Evolutionary conservation across 2,888 invertebrate genomes (phyloP), one percentile per base, ranked within the genome.

Genomic region (Cacoxenus indagator): DNA sequence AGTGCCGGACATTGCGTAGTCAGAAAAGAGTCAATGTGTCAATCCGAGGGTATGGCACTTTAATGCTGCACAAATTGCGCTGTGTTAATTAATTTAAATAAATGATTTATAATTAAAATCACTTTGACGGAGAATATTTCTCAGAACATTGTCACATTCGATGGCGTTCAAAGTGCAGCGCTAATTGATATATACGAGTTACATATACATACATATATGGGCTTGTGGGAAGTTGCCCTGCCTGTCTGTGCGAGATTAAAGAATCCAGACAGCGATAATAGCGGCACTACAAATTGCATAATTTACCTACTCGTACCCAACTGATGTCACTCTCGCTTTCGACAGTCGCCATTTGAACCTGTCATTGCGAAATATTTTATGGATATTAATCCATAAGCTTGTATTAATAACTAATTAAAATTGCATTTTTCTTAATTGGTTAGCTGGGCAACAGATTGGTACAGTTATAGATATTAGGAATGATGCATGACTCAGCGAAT

Each of bases 101-200:
- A 79, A 83, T 84, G 81, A 84, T 83, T 83, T 81, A 82, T 83
- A 82, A 77, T 84, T 76, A 57, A 79, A 84, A 79, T 77, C 76
- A 84, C 74, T 75, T 78, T 14, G 61, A 48, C n/a, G 22, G 31
- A 70, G 75, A 73, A 71, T 72, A 70, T 73, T 68, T 71, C 70
- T 64, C 67, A 66, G 68, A 73, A 55, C 64, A 43, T 72, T 73
- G 67, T 68, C 76, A 69, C 64, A 72, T 61, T 64, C 68, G 68
- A 70, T 67, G 67, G 70, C 72, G 73, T 27, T 29, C 8, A 29
- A 57, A 17, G 29, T 70, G 69, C 37, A 78, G 77, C 79, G 82
- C 79, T 80, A 80, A 83, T 81, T 80, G 26, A 37, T 37, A 37
- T 37, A 76, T 77, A 71, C 64, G 55, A 73, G 79, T 77, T 81